A percentile compares a stretch with the other conserved stretches of the same genome.
Evolutionary conservation across 2,113 vertebrate species (phyloP).

Genomic region (Laticauda laticaudata): DNA sequence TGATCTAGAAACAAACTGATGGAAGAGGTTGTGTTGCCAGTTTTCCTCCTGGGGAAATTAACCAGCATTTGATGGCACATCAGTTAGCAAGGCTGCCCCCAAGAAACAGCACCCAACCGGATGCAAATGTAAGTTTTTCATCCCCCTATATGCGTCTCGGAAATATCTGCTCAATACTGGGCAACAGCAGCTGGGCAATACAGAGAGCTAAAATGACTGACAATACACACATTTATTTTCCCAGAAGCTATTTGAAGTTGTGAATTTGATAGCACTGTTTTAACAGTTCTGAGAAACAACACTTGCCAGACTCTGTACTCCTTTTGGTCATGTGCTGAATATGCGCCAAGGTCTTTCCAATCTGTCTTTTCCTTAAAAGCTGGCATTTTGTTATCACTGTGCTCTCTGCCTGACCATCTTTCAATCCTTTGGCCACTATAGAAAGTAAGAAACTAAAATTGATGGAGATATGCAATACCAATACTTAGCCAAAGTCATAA

Average conservation of each 20-base stretch:
- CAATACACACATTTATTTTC: neutral
- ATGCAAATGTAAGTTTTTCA: neutral
- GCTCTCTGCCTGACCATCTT: neutral
- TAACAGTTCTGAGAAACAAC: neutral
- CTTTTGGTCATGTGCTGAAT: neutral
- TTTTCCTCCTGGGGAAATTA: neutral
- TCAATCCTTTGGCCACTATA: neutral
- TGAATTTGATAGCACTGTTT: neutral
- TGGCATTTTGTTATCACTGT: neutral
- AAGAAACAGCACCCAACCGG: neutral
- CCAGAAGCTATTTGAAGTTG: neutral
- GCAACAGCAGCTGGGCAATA: neutral
- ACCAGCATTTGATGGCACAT: neutral
- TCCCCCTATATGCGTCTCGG: neutral
- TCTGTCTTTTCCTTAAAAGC: neutral
- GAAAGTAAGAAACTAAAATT: neutral
- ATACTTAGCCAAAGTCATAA: neutral
- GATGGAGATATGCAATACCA: neutral
- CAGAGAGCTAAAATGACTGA: neutral
- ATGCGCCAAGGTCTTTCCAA: neutral
- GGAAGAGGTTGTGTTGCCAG: neutral
- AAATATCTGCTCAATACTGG: neutral
- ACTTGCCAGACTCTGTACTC: neutral
- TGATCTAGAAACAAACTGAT: neutral
- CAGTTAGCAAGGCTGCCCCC: neutral